A percentile compares a stretch with the other conserved stretches of the same genome.
Evolutionary conservation across 2,797 vertebrate genomes (phyloP).

Genomic region (Scolopax rusticola): DNA sequence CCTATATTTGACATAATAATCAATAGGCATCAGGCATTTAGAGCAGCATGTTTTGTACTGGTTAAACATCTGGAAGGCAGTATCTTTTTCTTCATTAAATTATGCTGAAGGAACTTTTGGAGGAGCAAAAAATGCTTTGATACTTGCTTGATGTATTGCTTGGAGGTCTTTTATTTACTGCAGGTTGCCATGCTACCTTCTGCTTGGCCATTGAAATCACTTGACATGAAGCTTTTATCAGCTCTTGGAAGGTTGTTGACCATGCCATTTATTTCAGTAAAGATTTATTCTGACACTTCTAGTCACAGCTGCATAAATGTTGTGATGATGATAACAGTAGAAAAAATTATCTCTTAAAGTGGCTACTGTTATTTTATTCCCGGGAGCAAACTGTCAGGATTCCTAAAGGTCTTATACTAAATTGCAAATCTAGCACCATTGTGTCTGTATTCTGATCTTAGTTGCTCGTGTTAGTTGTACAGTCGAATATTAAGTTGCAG

Average conservation of each 20-base stretch:
- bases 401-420: constrained; percentile 32
- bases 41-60: background rate
- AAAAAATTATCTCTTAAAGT: constrained; percentile 24
- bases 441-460: constrained; percentile 35
- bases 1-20: background rate
- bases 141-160: background rate
- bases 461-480: background rate
- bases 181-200: constrained; percentile 1
- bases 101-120: background rate
- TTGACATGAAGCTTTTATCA: constrained; percentile 20
- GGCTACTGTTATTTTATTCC: constrained; percentile 24
- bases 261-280: background rate
- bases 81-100: background rate
- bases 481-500: background rate
- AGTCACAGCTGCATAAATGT: background rate
- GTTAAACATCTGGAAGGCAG: background rate
- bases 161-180: background rate
- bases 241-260: background rate
- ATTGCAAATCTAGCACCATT: constrained; percentile 4
- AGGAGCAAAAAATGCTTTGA: background rate
- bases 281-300: background rate
- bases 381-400: constrained; percentile 34
- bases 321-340: background rate
- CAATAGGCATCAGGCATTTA: background rate
- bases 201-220: background rate